Base-by-base conservation (phyloP, 2,888 invertebrate genomes). In the Drosophila ezoana region DNA sequence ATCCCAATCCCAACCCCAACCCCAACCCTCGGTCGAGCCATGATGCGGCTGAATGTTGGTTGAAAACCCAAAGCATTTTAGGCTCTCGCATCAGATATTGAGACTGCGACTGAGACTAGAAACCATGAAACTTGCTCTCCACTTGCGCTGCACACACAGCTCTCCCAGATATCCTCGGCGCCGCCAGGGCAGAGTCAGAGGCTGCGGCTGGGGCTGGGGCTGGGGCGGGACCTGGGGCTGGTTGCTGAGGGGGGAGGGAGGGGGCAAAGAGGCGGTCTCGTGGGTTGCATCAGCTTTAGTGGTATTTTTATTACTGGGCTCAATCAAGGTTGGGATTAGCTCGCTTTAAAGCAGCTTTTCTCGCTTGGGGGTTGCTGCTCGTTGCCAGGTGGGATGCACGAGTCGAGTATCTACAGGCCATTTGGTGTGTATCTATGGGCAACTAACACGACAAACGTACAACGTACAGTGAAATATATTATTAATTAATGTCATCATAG, bases 311-410 rank as follows among this genome's bases (percentile, higher is more conserved):
- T 9, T 8, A 5, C 11, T 11, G 28, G 16, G 16, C 2, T 38
- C 13, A 52, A 52, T 28, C 38, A 23, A 28, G 16, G 28, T 16
- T 28, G 38, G 23, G 16, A 28, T 45, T 28, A 45, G n/a, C 38
- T 28, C 16, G 16, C 33, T 35, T 45, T 48, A 51, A 38, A 38
- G 3, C 37, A 38, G 51, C 28, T 51, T 40, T 51, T n/a, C n/a
- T 8, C 8, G n/a, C 13, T 5, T 11, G 6, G 28, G 23, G 51
- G 38, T 52, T 23, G 51, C 48, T 13, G 11, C n/a, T 8, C 1
- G 23, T 4, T 3, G 35, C 8, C 28, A 8, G 28, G 3, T 28
- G 8, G 8, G 28, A 28, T 28, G 28, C 28, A 28, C 28, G 8
- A 28, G 2, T 28, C 23, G 23, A 18, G 18, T 28, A 28, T 28